Conservation (phyloP, 2,113 vertebrate genomes). For the Syngnathus floridae region DNA sequence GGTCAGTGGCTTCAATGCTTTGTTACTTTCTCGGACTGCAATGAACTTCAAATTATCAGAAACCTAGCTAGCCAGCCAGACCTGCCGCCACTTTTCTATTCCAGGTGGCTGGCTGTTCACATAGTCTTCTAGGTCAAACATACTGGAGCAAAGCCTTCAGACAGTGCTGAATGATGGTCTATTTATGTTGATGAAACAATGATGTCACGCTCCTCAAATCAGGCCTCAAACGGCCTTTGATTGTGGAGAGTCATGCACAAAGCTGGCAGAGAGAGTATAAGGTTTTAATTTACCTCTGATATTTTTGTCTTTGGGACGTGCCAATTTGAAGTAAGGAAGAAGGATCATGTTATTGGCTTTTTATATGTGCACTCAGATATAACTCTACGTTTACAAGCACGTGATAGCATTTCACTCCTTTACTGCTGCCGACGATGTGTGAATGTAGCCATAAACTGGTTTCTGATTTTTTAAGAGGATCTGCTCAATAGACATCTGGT, state of each 20-base stretch:
- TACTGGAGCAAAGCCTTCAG: slow-evolving; percentile 11
- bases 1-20: slow-evolving; percentile 15
- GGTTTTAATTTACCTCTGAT: background rate
- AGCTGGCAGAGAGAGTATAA: background rate
- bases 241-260: background rate
- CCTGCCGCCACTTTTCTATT: slow-evolving; percentile 47
- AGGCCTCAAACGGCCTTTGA: background rate
- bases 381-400: background rate
- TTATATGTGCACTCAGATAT: background rate
- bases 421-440: background rate
- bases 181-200: slow-evolving; percentile 28
- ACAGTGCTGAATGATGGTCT: slow-evolving; percentile 29
- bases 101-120: slow-evolving; percentile 34
- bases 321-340: background rate
- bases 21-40: slow-evolving; percentile 3
- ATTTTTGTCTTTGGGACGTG: background rate
- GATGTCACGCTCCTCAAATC: slow-evolving; percentile 3
- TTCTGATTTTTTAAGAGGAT: background rate
- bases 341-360: background rate
- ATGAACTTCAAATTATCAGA: background rate
- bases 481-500: background rate
- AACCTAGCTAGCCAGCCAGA: slow-evolving; percentile 35
- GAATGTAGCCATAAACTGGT: background rate
- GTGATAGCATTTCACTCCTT: background rate
- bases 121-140: slow-evolving; percentile 42